Percentiles rank a stretch among this genome's conserved stretches.
phyloP scores from a whole-genome alignment of 2,888 invertebrate species.

The Drosophila mulleri region DNA sequence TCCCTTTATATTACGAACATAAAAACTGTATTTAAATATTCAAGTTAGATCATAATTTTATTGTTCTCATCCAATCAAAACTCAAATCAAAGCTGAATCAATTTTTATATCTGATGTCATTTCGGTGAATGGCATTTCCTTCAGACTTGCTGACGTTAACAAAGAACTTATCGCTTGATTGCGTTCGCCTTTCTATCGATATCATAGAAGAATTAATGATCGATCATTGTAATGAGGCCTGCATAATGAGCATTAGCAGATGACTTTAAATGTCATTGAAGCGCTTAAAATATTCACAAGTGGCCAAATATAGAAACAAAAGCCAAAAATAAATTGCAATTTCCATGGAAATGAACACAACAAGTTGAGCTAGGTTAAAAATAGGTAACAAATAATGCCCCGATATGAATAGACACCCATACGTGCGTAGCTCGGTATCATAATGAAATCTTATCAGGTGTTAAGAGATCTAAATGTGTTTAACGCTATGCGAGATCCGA shows the following conservation, averaged over 20 bases:
- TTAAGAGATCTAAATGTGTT: constrained; percentile 57
- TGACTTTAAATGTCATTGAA: constrained; percentile 19
- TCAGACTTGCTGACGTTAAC: not conserved
- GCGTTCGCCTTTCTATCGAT: not conserved
- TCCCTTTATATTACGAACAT: not conserved
- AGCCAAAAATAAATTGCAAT: constrained; percentile 45
- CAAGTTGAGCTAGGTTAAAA: constrained; percentile 11
- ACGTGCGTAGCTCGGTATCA: constrained; percentile 51
- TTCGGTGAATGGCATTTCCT: constrained; percentile 1
- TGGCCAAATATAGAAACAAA: constrained; percentile 26
- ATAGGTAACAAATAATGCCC: constrained; percentile 15
- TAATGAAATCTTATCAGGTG: constrained; percentile 76
- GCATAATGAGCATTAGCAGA: constrained; percentile 15
- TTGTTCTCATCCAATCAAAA: not conserved
- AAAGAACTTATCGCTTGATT: not conserved
- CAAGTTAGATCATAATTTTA: not conserved
- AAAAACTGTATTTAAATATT: not conserved
- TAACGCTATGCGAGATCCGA: constrained; percentile 37
- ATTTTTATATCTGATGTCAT: not conserved
- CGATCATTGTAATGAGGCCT: constrained; percentile 31
- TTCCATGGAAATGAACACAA: constrained; percentile 22
- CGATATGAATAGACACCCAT: constrained; percentile 46
- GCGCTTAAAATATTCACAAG: constrained; percentile 8
- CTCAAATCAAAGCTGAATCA: not conserved
- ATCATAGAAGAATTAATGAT: constrained; percentile 15